Percentiles rank a stretch among this genome's conserved stretches.
Conservation (phyloP, 2,113 vertebrate genomes). For the Rostratula benghalensis region DNA sequence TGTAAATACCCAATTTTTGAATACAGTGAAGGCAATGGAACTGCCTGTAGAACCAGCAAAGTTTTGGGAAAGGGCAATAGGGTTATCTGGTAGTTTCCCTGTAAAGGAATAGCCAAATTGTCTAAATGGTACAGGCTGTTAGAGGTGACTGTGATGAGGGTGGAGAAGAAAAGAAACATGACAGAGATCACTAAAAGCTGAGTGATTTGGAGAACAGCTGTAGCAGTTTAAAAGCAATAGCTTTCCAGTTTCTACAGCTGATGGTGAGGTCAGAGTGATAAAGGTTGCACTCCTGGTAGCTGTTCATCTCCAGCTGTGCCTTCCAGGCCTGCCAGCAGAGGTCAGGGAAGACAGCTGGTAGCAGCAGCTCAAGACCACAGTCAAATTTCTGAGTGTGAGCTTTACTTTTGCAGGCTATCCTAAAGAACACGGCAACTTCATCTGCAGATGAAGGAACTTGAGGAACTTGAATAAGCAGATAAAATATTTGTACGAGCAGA, state of each 20-base stretch:
- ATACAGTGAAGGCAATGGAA: neutral
- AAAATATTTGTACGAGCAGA: neutral
- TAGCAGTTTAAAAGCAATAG: neutral
- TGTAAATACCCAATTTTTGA: neutral
- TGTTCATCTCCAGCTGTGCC: neutral
- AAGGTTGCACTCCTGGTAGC: neutral
- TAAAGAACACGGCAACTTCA: neutral
- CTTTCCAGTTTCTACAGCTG: neutral
- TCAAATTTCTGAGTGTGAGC: neutral
- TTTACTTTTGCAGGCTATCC: neutral
- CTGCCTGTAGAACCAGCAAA: neutral
- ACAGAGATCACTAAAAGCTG: neutral
- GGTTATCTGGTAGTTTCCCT: neutral
- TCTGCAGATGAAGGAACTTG: too few relatives aligned
- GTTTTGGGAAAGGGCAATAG: neutral
- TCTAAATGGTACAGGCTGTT: neutral
- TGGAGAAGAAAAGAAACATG: neutral
- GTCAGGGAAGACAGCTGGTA: constrained; percentile 1
- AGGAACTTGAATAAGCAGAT: neutral
- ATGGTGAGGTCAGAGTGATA: neutral
- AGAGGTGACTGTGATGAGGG: neutral
- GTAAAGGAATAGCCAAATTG: neutral
- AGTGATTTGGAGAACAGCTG: neutral
- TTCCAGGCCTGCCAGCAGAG: constrained; percentile 22
- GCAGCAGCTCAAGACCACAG: neutral